Conservation (phyloP, 2,113 vertebrate genomes). For the Cettia cetti region DNA sequence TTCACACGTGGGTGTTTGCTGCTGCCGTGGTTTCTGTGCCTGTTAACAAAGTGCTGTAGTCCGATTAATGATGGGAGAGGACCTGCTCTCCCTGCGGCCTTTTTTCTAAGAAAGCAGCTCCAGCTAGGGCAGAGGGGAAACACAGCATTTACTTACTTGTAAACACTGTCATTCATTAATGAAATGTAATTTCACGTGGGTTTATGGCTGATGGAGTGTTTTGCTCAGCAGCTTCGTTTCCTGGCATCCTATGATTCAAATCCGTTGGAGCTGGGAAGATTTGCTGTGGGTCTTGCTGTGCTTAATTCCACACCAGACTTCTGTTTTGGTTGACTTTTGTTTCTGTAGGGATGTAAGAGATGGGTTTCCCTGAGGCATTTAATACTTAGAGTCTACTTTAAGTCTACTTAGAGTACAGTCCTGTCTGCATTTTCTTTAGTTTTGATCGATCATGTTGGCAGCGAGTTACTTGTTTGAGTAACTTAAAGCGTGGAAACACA, state of each 20-base stretch:
- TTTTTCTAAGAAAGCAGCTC: not conserved
- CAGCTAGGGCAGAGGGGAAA: not conserved
- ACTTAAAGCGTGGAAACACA: not conserved
- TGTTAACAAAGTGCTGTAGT: not conserved
- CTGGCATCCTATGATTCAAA: not conserved
- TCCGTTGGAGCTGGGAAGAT: not conserved
- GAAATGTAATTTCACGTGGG: not conserved
- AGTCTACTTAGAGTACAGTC: not conserved
- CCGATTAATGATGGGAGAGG: not conserved
- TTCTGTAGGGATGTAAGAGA: not conserved
- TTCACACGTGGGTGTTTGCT: not conserved
- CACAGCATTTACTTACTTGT: not conserved
- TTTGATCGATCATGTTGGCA: fast-evolving
- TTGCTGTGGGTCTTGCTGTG: not conserved
- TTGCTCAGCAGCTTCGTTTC: not conserved
- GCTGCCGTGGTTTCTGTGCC: not conserved
- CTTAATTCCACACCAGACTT: not conserved
- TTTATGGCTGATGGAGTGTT: not conserved
- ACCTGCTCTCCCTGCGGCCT: not conserved
- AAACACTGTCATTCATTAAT: not conserved
- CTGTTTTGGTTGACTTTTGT: not conserved
- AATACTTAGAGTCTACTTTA: not conserved
- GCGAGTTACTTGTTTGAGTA: not conserved
- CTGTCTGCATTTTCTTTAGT: not conserved
- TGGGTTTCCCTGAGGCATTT: not conserved